Conservation (phyloP, 1,140 invertebrate species). For the Achatina immaculata region DNA sequence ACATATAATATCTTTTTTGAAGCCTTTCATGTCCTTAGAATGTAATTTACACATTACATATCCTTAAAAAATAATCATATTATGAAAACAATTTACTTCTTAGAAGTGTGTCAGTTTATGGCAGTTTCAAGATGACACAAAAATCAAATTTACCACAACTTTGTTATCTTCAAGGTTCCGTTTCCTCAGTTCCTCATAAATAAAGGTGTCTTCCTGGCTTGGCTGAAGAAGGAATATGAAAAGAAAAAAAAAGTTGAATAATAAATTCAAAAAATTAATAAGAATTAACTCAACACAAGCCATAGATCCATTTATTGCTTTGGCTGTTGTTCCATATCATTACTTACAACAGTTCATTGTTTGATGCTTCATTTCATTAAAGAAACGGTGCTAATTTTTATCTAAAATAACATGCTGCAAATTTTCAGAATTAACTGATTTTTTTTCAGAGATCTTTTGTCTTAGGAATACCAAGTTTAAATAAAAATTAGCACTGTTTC, state of each 20-base stretch:
- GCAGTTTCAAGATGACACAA: not conserved
- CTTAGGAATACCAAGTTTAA: too few species aligned
- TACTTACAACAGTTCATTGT: not conserved
- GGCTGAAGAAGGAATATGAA: not conserved
- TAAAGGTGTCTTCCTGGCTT: not conserved
- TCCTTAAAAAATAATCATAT: not conserved
- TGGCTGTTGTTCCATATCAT: not conserved
- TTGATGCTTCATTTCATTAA: too few species aligned
- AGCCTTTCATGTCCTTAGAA: not conserved
- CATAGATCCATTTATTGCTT: not conserved
- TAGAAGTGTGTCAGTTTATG: not conserved
- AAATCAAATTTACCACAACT: conserved; percentile 43
- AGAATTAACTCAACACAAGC: not conserved
- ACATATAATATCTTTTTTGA: not conserved
- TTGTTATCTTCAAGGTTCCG: conserved; percentile 54
- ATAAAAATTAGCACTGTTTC: too few species aligned
- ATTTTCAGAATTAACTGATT: not conserved
- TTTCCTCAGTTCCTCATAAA: conserved; percentile 48
- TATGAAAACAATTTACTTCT: not conserved
- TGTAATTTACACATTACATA: not conserved
- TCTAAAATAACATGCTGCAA: not conserved
- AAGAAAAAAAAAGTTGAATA: not conserved
- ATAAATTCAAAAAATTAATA: not conserved
- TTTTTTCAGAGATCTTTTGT: not conserved
- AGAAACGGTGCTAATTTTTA: too few species aligned